Evolutionary conservation across 2,888 invertebrate genomes (phyloP), one percentile per base, ranked within the genome.

Genomic region (Ochlodes sylvanus): DNA sequence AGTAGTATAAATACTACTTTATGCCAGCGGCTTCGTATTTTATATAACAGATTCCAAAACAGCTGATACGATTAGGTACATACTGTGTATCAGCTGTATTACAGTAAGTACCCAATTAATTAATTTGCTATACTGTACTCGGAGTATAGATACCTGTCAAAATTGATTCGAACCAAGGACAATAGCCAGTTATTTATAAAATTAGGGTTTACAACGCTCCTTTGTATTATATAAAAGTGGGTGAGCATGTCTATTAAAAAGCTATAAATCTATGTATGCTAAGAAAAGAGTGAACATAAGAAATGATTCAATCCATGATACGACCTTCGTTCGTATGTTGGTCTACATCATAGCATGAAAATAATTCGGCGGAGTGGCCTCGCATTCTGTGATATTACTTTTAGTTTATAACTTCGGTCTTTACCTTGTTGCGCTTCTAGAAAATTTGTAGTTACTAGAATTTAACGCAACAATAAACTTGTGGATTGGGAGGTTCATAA

Each of bases 281-380:
- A 55, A 55, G 38, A 50, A 65, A 58, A 65, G 47, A 65, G 57
- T 58, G 50, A 42, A 58, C 52, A 44, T 44, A 54, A 66, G 41
- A 58, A 66, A 66, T 67, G 66, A 67, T 54, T 44, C 60, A 70
- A 79, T 79, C 77, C 78, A 80, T 84, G 83, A 84, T 80, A 34
- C 77, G 83, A 78, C 88, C 86, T 86, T 85, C 84, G 70, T 75
- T 72, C 74, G 73, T 75, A 71, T 77, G 77, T 70, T 68, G 74
- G 78, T 77, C 77, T 79, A 82, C 86, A 87, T 89, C 90, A 87
- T 80, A 75, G 75, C 81, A 86, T 86, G 84, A 85, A 88, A 90
- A 90, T 90, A 90, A 83, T 86, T 79, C 78, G 69, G 75, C 70
- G 75, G 75, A 74, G 76, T 79, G 83, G 79, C 85, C 87, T 85